Base-by-base conservation (phyloP, 2,113 vertebrate genomes). In the Microcebus griseorufus region DNA sequence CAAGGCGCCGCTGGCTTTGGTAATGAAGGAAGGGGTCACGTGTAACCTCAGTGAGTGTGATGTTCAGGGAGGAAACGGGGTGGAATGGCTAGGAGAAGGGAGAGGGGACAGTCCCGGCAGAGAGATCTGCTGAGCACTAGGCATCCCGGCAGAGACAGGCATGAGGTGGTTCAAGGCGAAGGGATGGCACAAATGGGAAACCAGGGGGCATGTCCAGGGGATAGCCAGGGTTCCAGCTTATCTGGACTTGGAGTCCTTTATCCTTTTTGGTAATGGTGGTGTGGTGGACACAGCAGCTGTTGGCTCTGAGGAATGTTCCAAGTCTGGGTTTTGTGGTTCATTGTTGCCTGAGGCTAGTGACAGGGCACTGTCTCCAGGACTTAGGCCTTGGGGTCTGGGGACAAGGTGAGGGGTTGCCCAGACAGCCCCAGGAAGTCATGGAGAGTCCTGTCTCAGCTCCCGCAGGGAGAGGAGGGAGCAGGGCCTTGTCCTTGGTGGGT, bases 1-100 rank as follows among this genome's bases (percentile, higher is more conserved):
- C 25, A 51, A 94, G 10, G 18, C 34, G 32, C 29, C 11, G 2
- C 1, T 84, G 65, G 79, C 62, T 5, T 76, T 84, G 51, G 84
- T 60, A 13, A 58, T 55, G 6, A 64, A 69, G 51, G 51, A 64
- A 69, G 51, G 51, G 10, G 53, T 14, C 55, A 14, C 32, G 20
- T 2, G 65, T 39, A 25, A 55, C n/a, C 10, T 32, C 37, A 42
- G 37, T 14, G 37, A 81, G 39, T 18, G 0, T 0, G 2, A 9
- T 27, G 67, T 60, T 90, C 39, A 55, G 53, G 39, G 51, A 7
- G 11, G 80, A 29, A 39, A 8, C 58, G 42, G 42, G n/a, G 25
- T 14, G 0, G 51, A 37, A 53, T 37, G 32, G 58, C 48, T 34
- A 32, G 39, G n/a, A 85, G 78, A 48, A 45, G 64, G 13, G 82